Conservation (phyloP, 2,797 vertebrate genomes). For the Tauraco hartlaubi region DNA sequence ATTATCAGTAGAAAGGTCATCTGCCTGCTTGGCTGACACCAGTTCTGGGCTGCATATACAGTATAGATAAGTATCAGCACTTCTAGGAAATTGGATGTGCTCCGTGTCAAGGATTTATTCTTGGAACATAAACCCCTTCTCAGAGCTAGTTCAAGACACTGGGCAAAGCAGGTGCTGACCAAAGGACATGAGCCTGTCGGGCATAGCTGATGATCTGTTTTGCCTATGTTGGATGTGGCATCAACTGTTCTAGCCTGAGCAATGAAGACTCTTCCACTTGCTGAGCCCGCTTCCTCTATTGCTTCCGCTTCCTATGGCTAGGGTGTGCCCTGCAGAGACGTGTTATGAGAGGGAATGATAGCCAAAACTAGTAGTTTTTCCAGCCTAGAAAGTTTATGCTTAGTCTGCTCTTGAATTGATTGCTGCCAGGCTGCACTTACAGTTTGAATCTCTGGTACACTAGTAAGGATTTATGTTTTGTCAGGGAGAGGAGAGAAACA, state of each 20-base stretch:
- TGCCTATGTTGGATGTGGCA: background rate
- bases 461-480: background rate
- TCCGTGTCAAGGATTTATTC: background rate
- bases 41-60: background rate
- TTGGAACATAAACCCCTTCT: background rate
- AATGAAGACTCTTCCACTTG: background rate
- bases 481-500: background rate
- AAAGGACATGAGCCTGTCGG: background rate
- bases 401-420: background rate
- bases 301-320: accelerated
- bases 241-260: background rate
- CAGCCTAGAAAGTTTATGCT: background rate
- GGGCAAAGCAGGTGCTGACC: background rate
- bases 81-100: background rate
- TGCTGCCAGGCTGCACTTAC: background rate
- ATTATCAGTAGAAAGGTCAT: background rate
- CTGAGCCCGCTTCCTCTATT: background rate
- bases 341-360: background rate
- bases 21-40: background rate
- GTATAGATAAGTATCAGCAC: background rate
- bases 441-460: background rate
- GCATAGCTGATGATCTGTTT: background rate
- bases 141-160: background rate
- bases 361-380: background rate
- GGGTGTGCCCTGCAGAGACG: background rate